A percentile compares a stretch with the other conserved stretches of the same genome.
Evolutionary conservation across 2,113 vertebrate species (phyloP).

Genomic region (Trematomus loennbergii): DNA sequence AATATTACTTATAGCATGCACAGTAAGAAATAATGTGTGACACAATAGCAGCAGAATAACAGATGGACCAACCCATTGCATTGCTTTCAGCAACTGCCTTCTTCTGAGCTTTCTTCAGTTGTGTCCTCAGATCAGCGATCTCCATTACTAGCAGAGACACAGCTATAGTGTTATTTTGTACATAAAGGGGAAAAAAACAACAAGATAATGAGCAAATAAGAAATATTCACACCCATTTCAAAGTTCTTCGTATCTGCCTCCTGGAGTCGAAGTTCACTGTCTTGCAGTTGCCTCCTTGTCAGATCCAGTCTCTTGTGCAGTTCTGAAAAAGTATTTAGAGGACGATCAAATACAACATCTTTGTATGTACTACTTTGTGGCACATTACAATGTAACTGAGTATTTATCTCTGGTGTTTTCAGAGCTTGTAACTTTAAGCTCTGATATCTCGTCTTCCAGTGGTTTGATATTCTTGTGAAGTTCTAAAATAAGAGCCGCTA

Average conservation of each 20-base stretch:
- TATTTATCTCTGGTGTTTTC: slow-evolving; percentile 34
- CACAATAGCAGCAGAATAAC: neutral
- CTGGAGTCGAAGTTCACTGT: slow-evolving; percentile 37
- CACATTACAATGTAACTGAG: neutral
- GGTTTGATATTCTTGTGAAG: slow-evolving; percentile 40
- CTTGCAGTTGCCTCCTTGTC: slow-evolving; percentile 35
- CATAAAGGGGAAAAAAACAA: neutral
- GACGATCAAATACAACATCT: neutral
- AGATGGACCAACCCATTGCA: slow-evolving; percentile 26
- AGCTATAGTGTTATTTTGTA: neutral
- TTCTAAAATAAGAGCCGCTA: slow-evolving; percentile 54
- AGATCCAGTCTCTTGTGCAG: slow-evolving; percentile 26
- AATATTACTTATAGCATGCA: neutral
- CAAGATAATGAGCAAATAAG: neutral
- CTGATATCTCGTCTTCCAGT: slow-evolving; percentile 26
- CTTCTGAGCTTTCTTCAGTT: slow-evolving; percentile 26
- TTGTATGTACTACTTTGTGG: neutral
- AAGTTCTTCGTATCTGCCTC: slow-evolving; percentile 10
- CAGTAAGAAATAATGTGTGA: neutral
- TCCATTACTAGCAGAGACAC: slow-evolving; percentile 42
- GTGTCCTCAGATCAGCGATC: slow-evolving; percentile 1
- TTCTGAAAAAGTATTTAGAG: slow-evolving; percentile 29
- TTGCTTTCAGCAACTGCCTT: neutral
- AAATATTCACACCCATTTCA: slow-evolving; percentile 19
- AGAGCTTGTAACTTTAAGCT: slow-evolving; percentile 10